Evolutionary conservation across 2,888 invertebrate species (phyloP), one percentile per base, ranked within the genome.

Genomic region (Atrina japonica): DNA sequence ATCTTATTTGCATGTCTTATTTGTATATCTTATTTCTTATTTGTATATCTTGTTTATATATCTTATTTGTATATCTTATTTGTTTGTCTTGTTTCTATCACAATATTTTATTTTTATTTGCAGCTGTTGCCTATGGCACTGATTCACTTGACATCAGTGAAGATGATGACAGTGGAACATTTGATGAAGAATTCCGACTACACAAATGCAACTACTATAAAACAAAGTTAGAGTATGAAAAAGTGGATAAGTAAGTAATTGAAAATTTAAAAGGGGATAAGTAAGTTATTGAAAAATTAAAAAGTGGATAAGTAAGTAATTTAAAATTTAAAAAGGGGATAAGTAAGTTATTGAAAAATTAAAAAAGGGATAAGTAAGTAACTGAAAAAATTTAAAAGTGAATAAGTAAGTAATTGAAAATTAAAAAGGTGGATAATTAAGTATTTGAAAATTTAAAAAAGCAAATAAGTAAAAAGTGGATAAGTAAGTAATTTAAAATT

Each of bases 181-280:
- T 92, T 74, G 86, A 90, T 29, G 88, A 94, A 81, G 96, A 96
- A 91, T 98, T 97, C 89, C 91, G 92, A 66, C 93, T 95, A 75
- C 96, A 96, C 89, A 98, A 98, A 90, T 93, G 94, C 76, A 94
- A 96, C 88, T 99, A 98, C 91, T 99, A 99, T 88, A 95, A 94
- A 92, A 95, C 94, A 78, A 98, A 98, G 90, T 91, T 98, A 89
- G 95, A 95, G 72, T 96, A 95, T 88, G 93, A 94, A 89, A 93
- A 94, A 89, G 94, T 97, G 49, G 95, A 95, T 50, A 93, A 93
- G 95, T 96, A 93, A 92, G 93, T 92, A 9, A n/a, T 50, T 35
- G n/a, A n/a, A n/a, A n/a, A n/a, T n/a, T n/a, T n/a, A 41, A 27
- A 50, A n/a, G 7, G 5, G 21, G n/a, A n/a, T n/a, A n/a, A n/a